These are phyloP conservation scores for Dascyllus trimaculatus DNA, from an alignment of 2,113 vertebrate genomes.

Conservation along the genomic window DNA sequence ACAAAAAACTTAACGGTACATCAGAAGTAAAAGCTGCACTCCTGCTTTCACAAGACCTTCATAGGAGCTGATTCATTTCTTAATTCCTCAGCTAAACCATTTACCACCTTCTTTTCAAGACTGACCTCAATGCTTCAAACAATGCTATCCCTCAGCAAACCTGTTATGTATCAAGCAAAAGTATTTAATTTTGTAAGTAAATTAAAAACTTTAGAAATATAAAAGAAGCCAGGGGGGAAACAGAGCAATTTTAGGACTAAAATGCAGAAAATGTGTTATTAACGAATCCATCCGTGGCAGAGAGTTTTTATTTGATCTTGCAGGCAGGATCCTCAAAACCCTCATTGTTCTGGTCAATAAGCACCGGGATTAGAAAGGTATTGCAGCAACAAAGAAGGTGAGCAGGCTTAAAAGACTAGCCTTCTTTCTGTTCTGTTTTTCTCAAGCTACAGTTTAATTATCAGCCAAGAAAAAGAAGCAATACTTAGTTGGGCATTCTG, in stretches of 20 bases:
- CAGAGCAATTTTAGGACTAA: background rate
- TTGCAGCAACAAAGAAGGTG: background rate
- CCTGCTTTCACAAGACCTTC: background rate
- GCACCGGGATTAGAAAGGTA: background rate
- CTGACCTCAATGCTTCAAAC: background rate
- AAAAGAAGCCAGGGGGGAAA: background rate
- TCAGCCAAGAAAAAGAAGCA: background rate
- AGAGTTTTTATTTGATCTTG: background rate
- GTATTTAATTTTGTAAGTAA: background rate
- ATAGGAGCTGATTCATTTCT: background rate
- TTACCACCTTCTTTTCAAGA: background rate
- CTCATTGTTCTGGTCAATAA: background rate
- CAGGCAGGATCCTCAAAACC: background rate
- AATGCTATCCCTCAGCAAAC: background rate
- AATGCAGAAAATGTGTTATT: constrained; percentile 2
- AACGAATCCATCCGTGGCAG: background rate
- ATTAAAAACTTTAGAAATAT: background rate
- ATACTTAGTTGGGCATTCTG: background rate
- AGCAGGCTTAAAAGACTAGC: background rate
- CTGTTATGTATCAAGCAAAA: no score
- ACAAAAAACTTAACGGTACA: no score
- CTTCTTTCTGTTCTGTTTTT: background rate
- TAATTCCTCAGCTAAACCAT: background rate
- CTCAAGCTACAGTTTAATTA: background rate
- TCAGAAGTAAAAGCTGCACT: no score